Base-by-base conservation (phyloP, 2,888 invertebrate species). In the Agrochola litura region DNA sequence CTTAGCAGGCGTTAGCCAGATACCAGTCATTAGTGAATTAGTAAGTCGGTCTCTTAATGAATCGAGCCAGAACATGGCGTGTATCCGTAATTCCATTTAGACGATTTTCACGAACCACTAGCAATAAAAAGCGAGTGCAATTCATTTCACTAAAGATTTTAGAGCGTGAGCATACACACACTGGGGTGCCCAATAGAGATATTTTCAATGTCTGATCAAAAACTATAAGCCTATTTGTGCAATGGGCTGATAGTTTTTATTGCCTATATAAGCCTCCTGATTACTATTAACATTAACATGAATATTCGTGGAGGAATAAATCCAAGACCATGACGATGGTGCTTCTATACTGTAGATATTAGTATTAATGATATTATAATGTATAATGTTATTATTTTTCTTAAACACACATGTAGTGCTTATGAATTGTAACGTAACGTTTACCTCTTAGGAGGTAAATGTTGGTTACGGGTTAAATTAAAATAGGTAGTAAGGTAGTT, bases 91-190 rank as follows among this genome's bases (percentile, higher is more conserved):
- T 87, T 90, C 88, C 88, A 88, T 89, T 89, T 86, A 88, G 83
- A 82, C 78, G 83, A 86, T 90, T 89, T 89, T 91, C 89, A 90
- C 87, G 86, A 86, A 86, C 88, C 90, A 87, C 82, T 88, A 82
- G 77, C 84, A 75, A 61, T 64, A 79, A 85, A 90, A 89, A 85
- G 88, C 86, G 80, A 56, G 60, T 77, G n/a, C 84, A 81, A 60
- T 79, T 60, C 85, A 84, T 25, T 12, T 56, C 56, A 56, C 88
- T 88, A 88, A 86, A 82, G 79, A 83, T 84, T 87, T 83, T 76
- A 76, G 83, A 58, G 84, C 86, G 88, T 83, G 80, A 89, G 85
- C 80, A 82, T 78, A 80, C 73, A 82, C 74, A 52, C 41, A 46
- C 14, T 58, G 76, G 70, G 64, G 75, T 80, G 52, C 49, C 63